Percentiles rank a stretch among this genome's conserved stretches.
These are phyloP conservation scores for Balaeniceps rex DNA, from an alignment of 2,113 vertebrate species.

Conservation along the genomic window DNA sequence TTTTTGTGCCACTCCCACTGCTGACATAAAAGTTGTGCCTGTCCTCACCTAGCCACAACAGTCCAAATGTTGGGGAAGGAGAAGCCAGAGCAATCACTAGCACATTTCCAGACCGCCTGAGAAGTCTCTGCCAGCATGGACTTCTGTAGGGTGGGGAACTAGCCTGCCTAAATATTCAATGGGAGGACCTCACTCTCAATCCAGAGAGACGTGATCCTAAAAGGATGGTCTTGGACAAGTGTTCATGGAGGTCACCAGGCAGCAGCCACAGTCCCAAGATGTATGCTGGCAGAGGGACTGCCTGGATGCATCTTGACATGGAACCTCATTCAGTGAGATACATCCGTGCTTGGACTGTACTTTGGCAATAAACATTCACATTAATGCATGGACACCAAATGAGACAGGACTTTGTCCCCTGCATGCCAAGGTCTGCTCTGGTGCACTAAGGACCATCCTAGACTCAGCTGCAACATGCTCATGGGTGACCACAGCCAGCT, in stretches of 20 bases:
- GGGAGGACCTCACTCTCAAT: background rate
- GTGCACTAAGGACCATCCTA: background rate
- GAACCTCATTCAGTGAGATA: background rate
- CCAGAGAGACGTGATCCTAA: background rate
- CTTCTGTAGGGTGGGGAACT: background rate
- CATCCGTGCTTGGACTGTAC: background rate
- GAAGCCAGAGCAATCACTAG: background rate
- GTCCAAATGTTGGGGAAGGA: background rate
- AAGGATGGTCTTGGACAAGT: background rate
- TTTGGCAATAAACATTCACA: background rate
- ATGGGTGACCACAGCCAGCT: background rate
- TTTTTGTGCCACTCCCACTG: background rate
- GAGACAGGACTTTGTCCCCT: background rate
- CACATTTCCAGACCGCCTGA: background rate
- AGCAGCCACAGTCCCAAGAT: background rate
- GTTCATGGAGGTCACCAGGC: background rate
- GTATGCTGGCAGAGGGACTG: background rate
- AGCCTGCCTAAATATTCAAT: background rate
- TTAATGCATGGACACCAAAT: accelerated
- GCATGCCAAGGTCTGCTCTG: background rate
- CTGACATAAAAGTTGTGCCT: background rate
- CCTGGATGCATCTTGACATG: background rate
- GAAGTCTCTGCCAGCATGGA: background rate
- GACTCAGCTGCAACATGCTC: background rate
- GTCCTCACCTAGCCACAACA: background rate